Evolutionary conservation across 2,888 invertebrate species (phyloP), one percentile per base, ranked within the genome.

Genomic region (Meteorus cinctellus): DNA sequence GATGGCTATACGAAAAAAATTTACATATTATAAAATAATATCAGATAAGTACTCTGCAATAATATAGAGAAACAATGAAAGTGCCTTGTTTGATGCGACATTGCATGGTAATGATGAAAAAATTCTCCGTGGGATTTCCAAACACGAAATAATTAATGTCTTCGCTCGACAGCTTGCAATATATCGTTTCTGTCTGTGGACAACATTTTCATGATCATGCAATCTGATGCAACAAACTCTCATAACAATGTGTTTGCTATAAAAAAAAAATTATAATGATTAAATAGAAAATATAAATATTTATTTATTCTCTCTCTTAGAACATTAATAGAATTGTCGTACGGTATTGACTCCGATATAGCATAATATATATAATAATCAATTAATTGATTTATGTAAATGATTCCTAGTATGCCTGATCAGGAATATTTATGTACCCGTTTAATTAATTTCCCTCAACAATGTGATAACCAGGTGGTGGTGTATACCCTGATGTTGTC

Each of bases 381-480:
- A 2, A 55, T 24, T 55, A 55, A 24, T 24, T 55, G 4, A 24
- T 55, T 4, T 8, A 19, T 19, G 4, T 55, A 6, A 55, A n/a
- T 19, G 19, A 19, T 55, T 19, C n/a, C 48, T 48, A n/a, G 16
- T 6, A 19, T 19, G n/a, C 24, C 1, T 55, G 19, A 55, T 31
- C 31, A 4, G 10, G 3, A 62, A 48, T 34, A 6, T 41, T 31
- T 27, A 66, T 16, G 36, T 51, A 19, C 36, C 29, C 12, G 8
- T 41, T 59, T 27, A 59, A 67, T 73, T 45, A 73, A 24, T 66
- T 73, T n/a, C 41, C 19, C 4, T 63, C 45, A 27, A 76, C 79
- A 29, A 72, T 78, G 41, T 76, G 76, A 68, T 79, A 79, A 36
- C 79, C 79, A 31, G 79, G 79, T 45, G 79, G 79, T 16, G 79